phyloP scores from a whole-genome alignment of 1,140 invertebrate species.

The Drosophila mojavensis region DNA sequence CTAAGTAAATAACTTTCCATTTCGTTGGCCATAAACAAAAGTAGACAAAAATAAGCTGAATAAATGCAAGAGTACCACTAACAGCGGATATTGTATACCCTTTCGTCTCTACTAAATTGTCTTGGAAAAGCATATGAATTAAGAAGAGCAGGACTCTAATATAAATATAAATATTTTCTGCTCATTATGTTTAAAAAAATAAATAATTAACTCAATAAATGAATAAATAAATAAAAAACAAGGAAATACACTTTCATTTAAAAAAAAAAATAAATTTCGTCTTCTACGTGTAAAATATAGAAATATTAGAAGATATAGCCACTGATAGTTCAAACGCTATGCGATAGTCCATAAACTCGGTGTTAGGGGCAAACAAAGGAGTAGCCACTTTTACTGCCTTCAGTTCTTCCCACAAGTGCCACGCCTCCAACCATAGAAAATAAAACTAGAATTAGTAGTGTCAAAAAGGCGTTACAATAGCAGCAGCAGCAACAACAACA shows the following conservation, averaged over 20 bases:
- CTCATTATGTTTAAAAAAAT: too few species aligned
- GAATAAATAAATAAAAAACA: too few species aligned
- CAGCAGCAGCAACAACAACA: conserved; percentile 32
- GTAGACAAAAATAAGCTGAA: conserved; percentile 29
- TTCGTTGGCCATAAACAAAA: conserved; percentile 75
- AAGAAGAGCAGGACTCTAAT: too few species aligned
- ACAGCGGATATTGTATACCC: not conserved
- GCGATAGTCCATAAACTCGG: not conserved
- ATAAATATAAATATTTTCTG: too few species aligned
- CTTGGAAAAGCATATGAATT: too few species aligned
- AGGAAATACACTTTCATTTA: too few species aligned
- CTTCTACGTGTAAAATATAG: too few species aligned
- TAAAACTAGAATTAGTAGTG: conserved; percentile 82
- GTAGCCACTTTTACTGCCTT: conserved; percentile 40
- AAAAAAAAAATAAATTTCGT: too few species aligned
- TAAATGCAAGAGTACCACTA: not conserved
- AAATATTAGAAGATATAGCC: too few species aligned
- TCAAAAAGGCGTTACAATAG: conserved; percentile 79
- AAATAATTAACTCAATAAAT: too few species aligned
- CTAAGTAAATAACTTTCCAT: conserved; percentile 81
- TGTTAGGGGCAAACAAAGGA: conserved; percentile 22
- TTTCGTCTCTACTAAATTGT: conserved; percentile 4
- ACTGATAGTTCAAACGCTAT: too few species aligned
- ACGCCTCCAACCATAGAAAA: conserved; percentile 44
- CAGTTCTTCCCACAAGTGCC: conserved; percentile 5